Base-by-base conservation (phyloP, 2,113 vertebrate genomes). In the Opisthocomus hoazin region DNA sequence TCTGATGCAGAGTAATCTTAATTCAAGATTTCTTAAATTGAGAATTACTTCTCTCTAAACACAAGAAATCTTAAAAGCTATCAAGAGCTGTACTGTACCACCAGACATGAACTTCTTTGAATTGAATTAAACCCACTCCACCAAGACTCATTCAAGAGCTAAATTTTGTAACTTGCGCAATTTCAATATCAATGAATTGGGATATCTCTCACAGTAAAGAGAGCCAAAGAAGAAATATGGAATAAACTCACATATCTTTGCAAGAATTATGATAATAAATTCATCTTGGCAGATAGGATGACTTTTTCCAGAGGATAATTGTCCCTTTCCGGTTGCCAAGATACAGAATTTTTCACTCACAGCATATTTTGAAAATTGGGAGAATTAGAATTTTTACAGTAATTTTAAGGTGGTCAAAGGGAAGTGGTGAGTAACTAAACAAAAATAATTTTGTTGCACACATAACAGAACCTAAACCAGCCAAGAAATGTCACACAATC, bases 261-360 rank as follows among this genome's bases (percentile, higher is more conserved):
- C 80, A 91, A 57, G 46, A 85, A 70, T 94, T 94, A 93, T 41
- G 56, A 68, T 71, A 89, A 95, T 84, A 79, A 86, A 87, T 94
- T 93, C 75, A 58, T 92, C 91, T 60, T 51, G 48, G 50, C 84
- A 95, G 87, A 71, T 36, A 86, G 45, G 32, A 84, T 58, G n/a
- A 84, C 43, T 89, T 93, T 84, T 93, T 92, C 70, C 69, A 78
- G 54, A 89, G 53, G 46, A 89, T 70, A 89, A 95, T 41, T 87
- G 74, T 82, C 80, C 74, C 45, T 73, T 92, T 29, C 53, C 87
- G 26, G 66, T 91, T 92, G 86, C 92, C 92, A 95, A 95, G 84
- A 84, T 83, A 92, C 58, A 79, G 69, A 90, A 84, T 81, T 91
- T 91, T 89, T 89, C 74, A 84, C 39, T 64, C 30, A 14, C 12